Evolutionary conservation across 2,797 vertebrate genomes (phyloP).

Genomic region (Catamblyrhynchus diadema): DNA sequence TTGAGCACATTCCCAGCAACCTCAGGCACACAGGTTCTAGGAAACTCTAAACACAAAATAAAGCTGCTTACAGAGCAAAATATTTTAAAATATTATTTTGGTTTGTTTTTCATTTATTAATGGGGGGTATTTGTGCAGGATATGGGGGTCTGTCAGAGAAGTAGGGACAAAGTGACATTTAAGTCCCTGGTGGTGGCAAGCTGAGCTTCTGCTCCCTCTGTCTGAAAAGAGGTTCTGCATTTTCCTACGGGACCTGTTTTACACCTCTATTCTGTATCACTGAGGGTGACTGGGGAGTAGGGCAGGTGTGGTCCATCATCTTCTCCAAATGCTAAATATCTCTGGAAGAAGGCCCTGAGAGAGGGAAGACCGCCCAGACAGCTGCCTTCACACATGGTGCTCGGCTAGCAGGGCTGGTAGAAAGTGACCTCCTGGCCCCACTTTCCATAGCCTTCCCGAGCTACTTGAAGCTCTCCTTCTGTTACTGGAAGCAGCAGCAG

Average conservation of each 20-base stretch:
- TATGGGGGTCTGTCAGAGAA: background rate
- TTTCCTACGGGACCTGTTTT: background rate
- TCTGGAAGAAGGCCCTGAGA: fast-evolving
- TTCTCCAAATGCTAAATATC: background rate
- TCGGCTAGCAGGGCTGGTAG: no score
- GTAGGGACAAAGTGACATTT: background rate
- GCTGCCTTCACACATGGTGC: background rate
- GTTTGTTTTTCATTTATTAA: background rate
- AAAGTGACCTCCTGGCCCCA: background rate
- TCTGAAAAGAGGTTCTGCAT: background rate
- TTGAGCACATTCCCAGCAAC: background rate
- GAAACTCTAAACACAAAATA: background rate
- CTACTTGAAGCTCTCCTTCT: background rate
- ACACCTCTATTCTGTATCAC: background rate
- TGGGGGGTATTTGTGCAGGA: fast-evolving
- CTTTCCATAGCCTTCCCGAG: background rate
- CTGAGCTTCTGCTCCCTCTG: background rate
- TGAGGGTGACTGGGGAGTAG: background rate
- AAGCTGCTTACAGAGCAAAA: background rate
- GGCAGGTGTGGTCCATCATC: no score
- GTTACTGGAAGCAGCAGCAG: background rate
- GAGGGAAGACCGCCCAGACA: background rate
- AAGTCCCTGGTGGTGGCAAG: background rate
- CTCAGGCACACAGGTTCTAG: background rate
- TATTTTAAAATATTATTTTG: background rate